Base-by-base conservation (phyloP, 2,797 vertebrate genomes). In the Discoglossus pictus region DNA sequence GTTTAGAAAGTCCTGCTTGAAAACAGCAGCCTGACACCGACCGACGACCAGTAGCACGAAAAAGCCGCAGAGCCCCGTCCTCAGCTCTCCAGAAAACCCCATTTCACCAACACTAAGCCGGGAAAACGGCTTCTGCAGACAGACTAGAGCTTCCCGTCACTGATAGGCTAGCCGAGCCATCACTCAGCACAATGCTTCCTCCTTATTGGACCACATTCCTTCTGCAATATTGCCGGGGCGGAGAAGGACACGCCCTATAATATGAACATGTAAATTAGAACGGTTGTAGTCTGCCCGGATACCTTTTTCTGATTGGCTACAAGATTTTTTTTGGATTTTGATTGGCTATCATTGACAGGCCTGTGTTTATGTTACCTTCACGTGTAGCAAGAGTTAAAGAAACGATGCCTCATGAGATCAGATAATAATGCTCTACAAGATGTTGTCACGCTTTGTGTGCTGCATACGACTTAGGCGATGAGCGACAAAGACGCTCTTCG, bases 61-160 rank as follows among this genome's bases (percentile, higher is more conserved):
- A 2, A 63, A 55, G 43, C 75, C 74, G 59, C 58, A 61, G 11
- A 55, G n/a, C 36, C 43, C 13, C 6, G 2, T 7, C n/a, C 25
- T 2, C 9, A 11, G 23, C 68, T 54, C 62, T 35, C 72, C 61
- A 61, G 76, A 2, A n/a, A 7, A 44, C 13, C 34, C 11, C 68
- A 71, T 71, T 44, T 16, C 68, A 51, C 16, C 13, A 13, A 31
- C 12, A 63, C 72, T 35, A 53, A 38, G 75, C 70, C 67, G 55
- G 11, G 11, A 21, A 11, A 8, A 8, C 27, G 8, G 27, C 27
- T 7, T 6, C 42, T 12, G 46, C 53, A 31, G 25, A 59, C 31
- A 50, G 48, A 39, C 66, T 58, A 68, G 53, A 52, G 47, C 3
- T 47, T 2, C 44, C 51, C 25, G 17, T 0, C 43, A 1, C 10